Conservation (phyloP, 2,113 vertebrate genomes). For the Formicarius rufipectus region DNA sequence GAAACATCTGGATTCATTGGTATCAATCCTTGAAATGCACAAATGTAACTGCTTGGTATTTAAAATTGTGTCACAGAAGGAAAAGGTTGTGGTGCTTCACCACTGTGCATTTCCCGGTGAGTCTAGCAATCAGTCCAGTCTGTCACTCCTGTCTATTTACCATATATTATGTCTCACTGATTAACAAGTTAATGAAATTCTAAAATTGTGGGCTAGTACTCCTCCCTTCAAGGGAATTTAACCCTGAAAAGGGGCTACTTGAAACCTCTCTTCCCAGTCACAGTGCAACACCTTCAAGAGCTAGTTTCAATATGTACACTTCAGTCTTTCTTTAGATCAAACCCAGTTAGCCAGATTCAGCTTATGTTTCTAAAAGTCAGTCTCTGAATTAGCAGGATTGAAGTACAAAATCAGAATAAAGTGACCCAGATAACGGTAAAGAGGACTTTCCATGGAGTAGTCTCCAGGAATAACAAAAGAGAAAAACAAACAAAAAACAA, state of each 20-base stretch:
- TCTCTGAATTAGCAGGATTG: neutral
- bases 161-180: neutral
- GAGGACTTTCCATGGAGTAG: neutral
- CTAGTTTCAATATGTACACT: neutral
- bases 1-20: neutral
- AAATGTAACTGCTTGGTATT: neutral
- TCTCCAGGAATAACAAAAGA: neutral
- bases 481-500: neutral
- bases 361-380: neutral
- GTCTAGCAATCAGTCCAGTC: neutral
- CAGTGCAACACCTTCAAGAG: neutral
- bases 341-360: neutral
- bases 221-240: neutral
- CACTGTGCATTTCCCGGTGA: neutral
- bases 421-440: neutral
- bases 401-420: neutral
- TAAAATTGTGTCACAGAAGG: neutral
- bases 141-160: neutral
- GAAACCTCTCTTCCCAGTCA: neutral
- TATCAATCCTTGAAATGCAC: neutral
- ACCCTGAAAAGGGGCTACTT: neutral
- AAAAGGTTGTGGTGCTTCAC: neutral
- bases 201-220: neutral
- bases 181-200: neutral
- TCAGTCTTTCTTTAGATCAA: neutral